Evolutionary conservation across 2,797 vertebrate species (phyloP), one percentile per base, ranked within the genome.

Genomic region (Lepus oiostolus): DNA sequence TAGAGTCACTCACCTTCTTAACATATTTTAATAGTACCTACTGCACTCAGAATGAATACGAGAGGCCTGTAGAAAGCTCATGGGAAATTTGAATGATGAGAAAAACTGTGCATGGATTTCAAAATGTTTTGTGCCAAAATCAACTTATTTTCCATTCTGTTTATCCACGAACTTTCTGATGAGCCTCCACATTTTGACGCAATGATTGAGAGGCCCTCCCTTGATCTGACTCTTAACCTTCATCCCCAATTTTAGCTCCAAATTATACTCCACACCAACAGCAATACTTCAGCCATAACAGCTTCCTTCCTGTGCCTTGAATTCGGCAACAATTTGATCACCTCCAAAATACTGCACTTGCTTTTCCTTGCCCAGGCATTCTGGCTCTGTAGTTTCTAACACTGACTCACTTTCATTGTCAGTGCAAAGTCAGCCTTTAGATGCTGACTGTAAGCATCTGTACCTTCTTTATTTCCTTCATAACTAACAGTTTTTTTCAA

Each of bases 21-120:
- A 76, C 71, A n/a, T 17, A 8, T 7, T 52, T 91, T 54, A 74
- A 7, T 63, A n/a, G 50, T 32, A 13, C n/a, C 21, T 70, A 21
- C 4, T 80, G 13, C 14, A 94, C 71, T 67, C 76, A 38, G n/a
- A 85, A 79, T 47, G 50, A 75, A 86, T 96, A 79, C 7, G 4
- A 52, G 54, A 58, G 54, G 54, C 16, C 54, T 16, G 19, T 1
- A 16, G 17, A 58, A 58, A 58, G 54, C 19, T 58, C 54, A 17
- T 19, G 54, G 54, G 17, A 58, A 58, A 58, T 17, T 4, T 21
- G 14, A 16, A 58, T 16, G 16, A 16, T 58, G 13, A 47, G 42
- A 21, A 58, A 58, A 58, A 58, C 54, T 58, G 54, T 17, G 19
- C 54, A 17, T 16, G 54, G 17, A 58, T 58, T 58, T 58, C 54